Evolutionary conservation across 2,113 vertebrate species (phyloP).

Genomic region (Anoura caudifer): DNA sequence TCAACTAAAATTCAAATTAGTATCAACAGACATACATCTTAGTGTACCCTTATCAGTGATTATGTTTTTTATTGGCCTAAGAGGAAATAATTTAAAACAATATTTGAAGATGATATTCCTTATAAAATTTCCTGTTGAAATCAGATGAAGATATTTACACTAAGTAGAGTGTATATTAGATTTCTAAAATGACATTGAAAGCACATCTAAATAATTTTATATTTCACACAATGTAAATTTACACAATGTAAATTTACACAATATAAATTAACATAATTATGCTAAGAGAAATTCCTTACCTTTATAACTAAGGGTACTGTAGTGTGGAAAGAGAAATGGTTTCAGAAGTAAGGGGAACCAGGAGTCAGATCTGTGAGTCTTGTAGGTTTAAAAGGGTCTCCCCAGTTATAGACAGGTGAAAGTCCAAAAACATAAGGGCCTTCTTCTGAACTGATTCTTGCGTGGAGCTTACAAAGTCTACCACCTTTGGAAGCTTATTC

Average conservation of each 20-base stretch:
- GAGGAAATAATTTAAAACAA: neutral
- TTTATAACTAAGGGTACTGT: neutral
- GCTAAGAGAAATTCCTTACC: neutral
- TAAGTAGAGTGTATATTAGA: neutral
- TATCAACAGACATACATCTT: neutral
- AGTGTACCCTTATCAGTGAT: neutral
- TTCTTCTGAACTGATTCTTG: accelerated
- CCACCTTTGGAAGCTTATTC: neutral
- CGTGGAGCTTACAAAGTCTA: neutral
- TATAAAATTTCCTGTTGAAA: neutral
- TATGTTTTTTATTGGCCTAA: neutral
- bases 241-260: neutral
- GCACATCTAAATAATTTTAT: neutral
- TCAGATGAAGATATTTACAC: neutral
- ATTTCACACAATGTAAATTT: neutral
- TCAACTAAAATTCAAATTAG: neutral
- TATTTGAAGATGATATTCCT: neutral
- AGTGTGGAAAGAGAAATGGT: neutral
- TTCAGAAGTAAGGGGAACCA: neutral
- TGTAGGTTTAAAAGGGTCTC: neutral
- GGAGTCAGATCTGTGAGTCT: neutral
- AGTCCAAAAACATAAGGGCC: neutral
- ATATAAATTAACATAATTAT: neutral
- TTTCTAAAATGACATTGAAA: neutral
- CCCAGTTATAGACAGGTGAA: neutral